Conservation (phyloP, 2,113 vertebrate species). For the Scomber japonicus region DNA sequence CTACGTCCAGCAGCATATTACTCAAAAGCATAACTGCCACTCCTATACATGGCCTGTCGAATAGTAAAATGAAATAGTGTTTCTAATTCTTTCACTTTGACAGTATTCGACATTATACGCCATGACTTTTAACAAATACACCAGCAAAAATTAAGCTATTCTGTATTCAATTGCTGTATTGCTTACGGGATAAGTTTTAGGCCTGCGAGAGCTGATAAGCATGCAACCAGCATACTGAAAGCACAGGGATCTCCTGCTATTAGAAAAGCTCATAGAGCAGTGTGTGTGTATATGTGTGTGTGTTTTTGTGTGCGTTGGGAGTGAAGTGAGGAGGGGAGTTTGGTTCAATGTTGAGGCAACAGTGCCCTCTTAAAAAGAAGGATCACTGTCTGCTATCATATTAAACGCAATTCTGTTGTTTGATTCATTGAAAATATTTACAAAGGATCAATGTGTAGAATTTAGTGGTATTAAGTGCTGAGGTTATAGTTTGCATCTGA, state of each 20-base stretch:
- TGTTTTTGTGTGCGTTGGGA: constrained; percentile 2
- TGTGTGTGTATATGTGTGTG: constrained; percentile 5
- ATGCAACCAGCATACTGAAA: constrained; percentile 66
- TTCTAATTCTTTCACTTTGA: constrained; percentile 46
- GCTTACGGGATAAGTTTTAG: constrained; percentile 62
- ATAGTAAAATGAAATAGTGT: constrained; percentile 31
- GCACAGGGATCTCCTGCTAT: constrained; percentile 48
- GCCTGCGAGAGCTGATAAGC: constrained; percentile 71
- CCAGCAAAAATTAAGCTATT: constrained; percentile 52
- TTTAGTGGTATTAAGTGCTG: too few species aligned
- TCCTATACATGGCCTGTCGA: constrained; percentile 33
- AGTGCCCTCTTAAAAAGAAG: constrained; percentile 57
- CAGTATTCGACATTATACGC: constrained; percentile 48
- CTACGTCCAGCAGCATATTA: constrained; percentile 13
- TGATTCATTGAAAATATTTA: background rate
- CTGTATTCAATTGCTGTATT: constrained; percentile 68
- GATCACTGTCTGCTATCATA: constrained; percentile 9
- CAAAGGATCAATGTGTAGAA: too few species aligned
- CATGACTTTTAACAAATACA: constrained; percentile 51
- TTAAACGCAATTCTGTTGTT: constrained; percentile 1
- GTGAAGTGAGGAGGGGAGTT: background rate
- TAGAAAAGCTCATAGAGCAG: constrained; percentile 40
- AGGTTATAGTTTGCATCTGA: too few species aligned
- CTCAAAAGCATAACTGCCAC: constrained; percentile 37
- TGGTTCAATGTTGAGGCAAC: constrained; percentile 48